Evolutionary conservation across 2,888 invertebrate genomes (phyloP).

Genomic region (Lacanobia oleracea): DNA sequence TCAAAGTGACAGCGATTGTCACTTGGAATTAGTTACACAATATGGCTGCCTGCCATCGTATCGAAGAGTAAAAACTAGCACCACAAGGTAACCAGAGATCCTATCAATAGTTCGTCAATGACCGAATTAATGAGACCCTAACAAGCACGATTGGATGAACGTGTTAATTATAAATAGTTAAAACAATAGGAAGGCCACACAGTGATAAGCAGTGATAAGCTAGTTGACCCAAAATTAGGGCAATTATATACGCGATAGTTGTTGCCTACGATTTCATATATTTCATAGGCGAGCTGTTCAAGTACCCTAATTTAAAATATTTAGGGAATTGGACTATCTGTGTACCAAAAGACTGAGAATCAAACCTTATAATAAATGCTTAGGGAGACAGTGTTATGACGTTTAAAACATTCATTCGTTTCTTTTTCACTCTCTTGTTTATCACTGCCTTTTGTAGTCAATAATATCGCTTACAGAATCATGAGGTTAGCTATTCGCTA

Average conservation of each 20-base stretch:
- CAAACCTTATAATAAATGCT: background rate
- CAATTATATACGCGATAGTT: slow-evolving; percentile 11
- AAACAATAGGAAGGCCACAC: slow-evolving; percentile 21
- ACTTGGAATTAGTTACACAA: background rate
- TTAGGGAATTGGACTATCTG: too few species aligned
- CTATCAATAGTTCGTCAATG: slow-evolving; percentile 10
- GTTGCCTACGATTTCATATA: too few species aligned
- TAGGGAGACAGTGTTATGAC: too few species aligned
- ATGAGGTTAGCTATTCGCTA: background rate
- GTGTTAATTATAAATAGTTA: slow-evolving; percentile 23
- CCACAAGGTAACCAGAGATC: background rate
- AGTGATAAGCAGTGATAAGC: slow-evolving; percentile 35
- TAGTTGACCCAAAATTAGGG: slow-evolving; percentile 18
- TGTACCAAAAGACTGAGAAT: too few species aligned
- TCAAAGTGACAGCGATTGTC: slow-evolving; percentile 2
- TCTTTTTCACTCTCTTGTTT: too few species aligned
- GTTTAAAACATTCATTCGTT: too few species aligned
- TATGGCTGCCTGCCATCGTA: background rate
- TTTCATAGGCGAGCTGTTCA: too few species aligned
- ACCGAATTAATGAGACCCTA: slow-evolving; percentile 22
- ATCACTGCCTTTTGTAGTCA: background rate
- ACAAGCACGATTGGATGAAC: slow-evolving; percentile 6
- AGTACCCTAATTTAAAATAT: too few species aligned
- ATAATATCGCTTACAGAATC: background rate
- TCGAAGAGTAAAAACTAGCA: background rate